phyloP scores from a whole-genome alignment of 92 coral and sea anemone genomes.

The Epizoanthus illoricatus region DNA sequence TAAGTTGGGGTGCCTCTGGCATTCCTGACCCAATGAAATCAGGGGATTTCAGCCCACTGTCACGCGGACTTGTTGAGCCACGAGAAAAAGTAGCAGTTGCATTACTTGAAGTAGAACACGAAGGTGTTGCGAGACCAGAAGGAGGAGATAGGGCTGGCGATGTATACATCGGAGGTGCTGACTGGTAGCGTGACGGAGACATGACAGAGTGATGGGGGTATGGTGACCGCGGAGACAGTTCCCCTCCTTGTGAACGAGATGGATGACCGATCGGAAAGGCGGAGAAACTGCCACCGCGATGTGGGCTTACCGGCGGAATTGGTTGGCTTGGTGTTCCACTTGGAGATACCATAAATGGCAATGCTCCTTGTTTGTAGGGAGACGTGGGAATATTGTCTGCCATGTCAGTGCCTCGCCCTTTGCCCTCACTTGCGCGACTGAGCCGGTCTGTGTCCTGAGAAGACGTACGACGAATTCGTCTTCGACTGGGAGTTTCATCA shows the following conservation, averaged over 20 bases:
- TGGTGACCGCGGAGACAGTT: conserved; percentile 80
- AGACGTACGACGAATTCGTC: conserved; percentile 83
- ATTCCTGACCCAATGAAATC: conserved; percentile 82
- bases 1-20: conserved; percentile 75
- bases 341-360: conserved; percentile 75
- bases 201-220: conserved; percentile 79
- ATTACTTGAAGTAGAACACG: conserved; percentile 92
- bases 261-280: conserved; percentile 30
- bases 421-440: conserved; percentile 63
- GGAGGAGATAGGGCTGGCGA: conserved; percentile 83
- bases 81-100: conserved; percentile 74
- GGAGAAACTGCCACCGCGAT: conserved; percentile 45
- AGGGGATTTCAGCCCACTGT: conserved; percentile 70
- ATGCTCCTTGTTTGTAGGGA: conserved; percentile 66
- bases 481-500: conserved; percentile 95
- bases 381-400: conserved; percentile 82
- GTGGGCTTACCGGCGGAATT: conserved; percentile 83
- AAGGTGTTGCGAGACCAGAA: conserved; percentile 86
- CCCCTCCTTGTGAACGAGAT: conserved; percentile 56
- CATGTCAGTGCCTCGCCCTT: conserved; percentile 65
- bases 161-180: conserved; percentile 84
- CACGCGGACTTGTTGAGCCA: conserved; percentile 63
- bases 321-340: conserved; percentile 60
- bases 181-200: conserved; percentile 88
- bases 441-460: conserved; percentile 87